Evolutionary conservation across 2,888 invertebrate species (phyloP).

Genomic region (Prosopocoilus inquinatus): DNA sequence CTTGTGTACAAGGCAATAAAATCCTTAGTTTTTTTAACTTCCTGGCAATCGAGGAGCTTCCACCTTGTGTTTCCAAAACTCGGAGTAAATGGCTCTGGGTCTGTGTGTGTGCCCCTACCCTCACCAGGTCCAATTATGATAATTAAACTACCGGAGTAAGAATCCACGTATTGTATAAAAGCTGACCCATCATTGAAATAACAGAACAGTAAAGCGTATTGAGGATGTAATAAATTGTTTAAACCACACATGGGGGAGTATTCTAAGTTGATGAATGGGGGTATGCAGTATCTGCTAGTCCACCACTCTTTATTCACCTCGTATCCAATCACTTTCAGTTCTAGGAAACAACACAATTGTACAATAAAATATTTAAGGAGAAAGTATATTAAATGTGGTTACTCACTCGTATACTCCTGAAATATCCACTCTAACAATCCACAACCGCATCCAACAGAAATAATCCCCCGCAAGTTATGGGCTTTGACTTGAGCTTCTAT

Average conservation of each 20-base stretch:
- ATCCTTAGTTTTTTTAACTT: slow-evolving; percentile 63
- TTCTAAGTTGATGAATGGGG: slow-evolving; percentile 65
- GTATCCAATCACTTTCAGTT: slow-evolving; percentile 62
- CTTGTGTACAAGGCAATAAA: slow-evolving; percentile 63
- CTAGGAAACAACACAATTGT: slow-evolving; percentile 46
- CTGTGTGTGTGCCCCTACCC: slow-evolving; percentile 64
- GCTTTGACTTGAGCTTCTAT: slow-evolving; percentile 53
- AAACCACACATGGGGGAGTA: slow-evolving; percentile 54
- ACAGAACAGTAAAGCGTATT: slow-evolving; percentile 71
- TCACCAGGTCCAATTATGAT: slow-evolving; percentile 73
- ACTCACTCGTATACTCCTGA: slow-evolving; percentile 61
- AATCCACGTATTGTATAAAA: slow-evolving; percentile 65
- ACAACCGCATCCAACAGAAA: slow-evolving; percentile 77
- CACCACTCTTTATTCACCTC: slow-evolving; percentile 83
- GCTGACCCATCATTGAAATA: slow-evolving; percentile 75
- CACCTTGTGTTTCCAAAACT: slow-evolving; percentile 54
- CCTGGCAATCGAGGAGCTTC: slow-evolving; percentile 56
- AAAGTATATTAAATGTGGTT: slow-evolving; percentile 1
- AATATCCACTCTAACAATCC: slow-evolving; percentile 83
- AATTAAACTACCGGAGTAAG: slow-evolving; percentile 63
- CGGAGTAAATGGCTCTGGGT: slow-evolving; percentile 66
- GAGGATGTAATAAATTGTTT: slow-evolving; percentile 33
- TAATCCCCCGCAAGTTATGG: slow-evolving; percentile 53
- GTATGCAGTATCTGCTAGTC: slow-evolving; percentile 72
- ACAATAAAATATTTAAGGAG: background rate